Base-by-base conservation (phyloP, 2,113 vertebrate species). In the Rhadina sibilatrix region DNA sequence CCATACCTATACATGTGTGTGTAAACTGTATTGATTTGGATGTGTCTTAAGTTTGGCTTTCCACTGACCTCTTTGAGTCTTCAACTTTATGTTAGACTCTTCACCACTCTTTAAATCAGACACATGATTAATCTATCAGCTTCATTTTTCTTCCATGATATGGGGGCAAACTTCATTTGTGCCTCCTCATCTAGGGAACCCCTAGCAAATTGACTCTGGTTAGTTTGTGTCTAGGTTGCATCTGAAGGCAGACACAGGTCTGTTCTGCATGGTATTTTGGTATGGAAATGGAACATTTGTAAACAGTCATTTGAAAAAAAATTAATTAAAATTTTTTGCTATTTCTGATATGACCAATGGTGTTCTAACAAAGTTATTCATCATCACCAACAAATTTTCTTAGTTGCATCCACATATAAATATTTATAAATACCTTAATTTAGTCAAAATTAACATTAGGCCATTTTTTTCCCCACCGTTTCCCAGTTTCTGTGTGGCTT, bases 51-150 rank as follows among this genome's bases (percentile, higher is more conserved):
- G 5, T 44, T 18, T 93, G 65, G 35, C 27, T 85, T 94, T 44
- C 33, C 57, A 52, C 0, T 3, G 21, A 25, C 6, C 11, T 64
- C 33, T 90, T 64, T 27, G 33, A 63, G 13, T 57, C 15, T 91
- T 24, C 40, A 44, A 16, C 14, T 66, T 56, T 10, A 33, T 9
- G 33, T 33, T 63, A 57, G 23, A 57, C 18, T 72, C 9, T 87
- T 65, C 16, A 46, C 5, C 2, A 40, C 31, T 59, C 20, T 92
- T 76, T 33, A 56, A 83, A 81, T 75, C 69, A 49, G 25, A 56
- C 44, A 30, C 4, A 21, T 0, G 0, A 31, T 68, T 87, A 86
- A n/a, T 30, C 38, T 33, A 21, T 38, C 23, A 31, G 3, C 23
- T 68, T 82, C 31, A 27, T 28, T 79, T 92, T 93, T 69, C 9